Base-by-base conservation (phyloP, 2,797 vertebrate genomes). In the Ctenochaetus hawaiiensis region DNA sequence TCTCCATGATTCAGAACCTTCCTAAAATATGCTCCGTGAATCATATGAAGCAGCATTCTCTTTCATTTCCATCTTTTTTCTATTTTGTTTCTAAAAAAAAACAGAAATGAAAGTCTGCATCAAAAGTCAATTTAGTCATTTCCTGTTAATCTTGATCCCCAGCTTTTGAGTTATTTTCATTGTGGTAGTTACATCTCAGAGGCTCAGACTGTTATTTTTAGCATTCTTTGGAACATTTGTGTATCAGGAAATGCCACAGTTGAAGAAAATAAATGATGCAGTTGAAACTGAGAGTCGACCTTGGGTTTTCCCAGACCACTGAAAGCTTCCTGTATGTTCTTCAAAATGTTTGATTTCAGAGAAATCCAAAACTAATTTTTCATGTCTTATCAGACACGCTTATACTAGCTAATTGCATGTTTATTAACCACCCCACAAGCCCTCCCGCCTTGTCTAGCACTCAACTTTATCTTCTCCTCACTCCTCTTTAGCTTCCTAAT, bases 191-290 rank as follows among this genome's bases (percentile, higher is more conserved):
- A 0, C 49, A 61, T 70, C 14, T 12, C 57, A 52, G 37, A 67
- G 30, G 37, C 20, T 37, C 23, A 39, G 41, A 18, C 26, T 23
- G 4, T 2, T 89, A 84, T 86, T 81, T 92, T 84, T 89, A 78
- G 78, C 37, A 17, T 57, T 78, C 58, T 80, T 80, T 83, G 39
- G 26, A 67, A 71, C 71, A 71, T 77, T 87, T 88, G 73, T 77
- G 47, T 43, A 75, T 81, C 90, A 88, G 90, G 90, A 95, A 94
- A 87, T 94, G 61, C 68, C 87, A 49, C 72, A 72, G 56, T 86
- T 73, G 49, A 66, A 49, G 54, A 26, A 67, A 84, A 76, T 17
- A 73, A 80, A 80, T 66, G 16, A 57, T 63, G 53, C 34, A 18
- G 44, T 70, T 60, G 12, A 65, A 67, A 71, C 43, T 23, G 16